These are phyloP conservation scores for Dryobota labecula DNA, from an alignment of 2,888 invertebrate genomes.

Conservation along the genomic window DNA sequence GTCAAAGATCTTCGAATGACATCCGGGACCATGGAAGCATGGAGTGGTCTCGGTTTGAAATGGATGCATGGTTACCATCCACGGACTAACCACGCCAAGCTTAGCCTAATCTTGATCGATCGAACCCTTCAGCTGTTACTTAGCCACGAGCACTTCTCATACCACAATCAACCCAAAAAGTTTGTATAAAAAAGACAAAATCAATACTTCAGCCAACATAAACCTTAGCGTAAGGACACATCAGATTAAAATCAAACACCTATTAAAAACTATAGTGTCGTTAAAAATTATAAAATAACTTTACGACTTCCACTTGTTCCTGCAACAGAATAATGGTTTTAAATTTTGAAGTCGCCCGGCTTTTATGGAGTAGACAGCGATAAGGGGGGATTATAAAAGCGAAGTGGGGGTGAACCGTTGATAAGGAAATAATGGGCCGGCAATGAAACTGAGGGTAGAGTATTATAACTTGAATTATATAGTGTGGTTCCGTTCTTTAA, in stretches of 20 bases:
- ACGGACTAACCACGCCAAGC: not conserved
- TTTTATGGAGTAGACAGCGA: constrained; percentile 85
- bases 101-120: not conserved
- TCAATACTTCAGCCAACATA: constrained; percentile 1
- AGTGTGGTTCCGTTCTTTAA: constrained; percentile 40
- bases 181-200: not conserved
- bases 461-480: constrained; percentile 53
- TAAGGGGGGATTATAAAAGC: constrained; percentile 85
- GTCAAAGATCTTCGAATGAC: not conserved
- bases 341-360: constrained; percentile 82
- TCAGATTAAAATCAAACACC: constrained; percentile 47
- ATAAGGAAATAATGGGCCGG: constrained; percentile 84
- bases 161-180: too few relatives aligned
- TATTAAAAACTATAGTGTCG: constrained; percentile 71
- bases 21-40: not conserved
- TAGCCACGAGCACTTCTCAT: not conserved
- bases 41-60: not conserved
- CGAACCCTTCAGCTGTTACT: not conserved
- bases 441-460: constrained; percentile 77
- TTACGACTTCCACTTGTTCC: constrained; percentile 80
- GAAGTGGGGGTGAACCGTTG: constrained; percentile 81
- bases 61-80: not conserved
- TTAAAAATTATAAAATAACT: constrained; percentile 77
- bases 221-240: not conserved
- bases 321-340: constrained; percentile 81